phyloP scores from a whole-genome alignment of 2,113 vertebrate genomes.

The Stomatorhinus ivindoensis region DNA sequence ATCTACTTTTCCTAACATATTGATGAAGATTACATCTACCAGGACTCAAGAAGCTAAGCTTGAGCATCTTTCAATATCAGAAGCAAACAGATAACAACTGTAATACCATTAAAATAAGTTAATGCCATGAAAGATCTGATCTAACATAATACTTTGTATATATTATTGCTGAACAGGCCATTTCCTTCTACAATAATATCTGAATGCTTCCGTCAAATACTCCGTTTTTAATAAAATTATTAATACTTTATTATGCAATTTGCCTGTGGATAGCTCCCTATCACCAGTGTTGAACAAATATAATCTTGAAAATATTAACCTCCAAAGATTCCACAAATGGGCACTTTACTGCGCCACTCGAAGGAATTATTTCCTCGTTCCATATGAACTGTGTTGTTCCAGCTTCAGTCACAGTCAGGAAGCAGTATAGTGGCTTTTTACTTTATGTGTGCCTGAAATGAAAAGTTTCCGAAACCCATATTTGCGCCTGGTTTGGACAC shows the following conservation, averaged over 20 bases:
- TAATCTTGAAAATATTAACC: not conserved
- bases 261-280: not conserved
- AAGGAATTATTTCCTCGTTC: not conserved
- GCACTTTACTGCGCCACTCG: not conserved
- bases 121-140: not conserved
- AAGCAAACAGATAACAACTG: constrained; percentile 17
- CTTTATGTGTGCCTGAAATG: not conserved
- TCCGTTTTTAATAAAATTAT: not conserved
- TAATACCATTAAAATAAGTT: not conserved
- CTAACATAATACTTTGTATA: not conserved
- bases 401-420: not conserved
- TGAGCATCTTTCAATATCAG: constrained; percentile 13
- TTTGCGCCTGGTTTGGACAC: not conserved
- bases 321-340: not conserved
- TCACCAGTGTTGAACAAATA: not conserved
- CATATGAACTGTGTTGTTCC: not conserved
- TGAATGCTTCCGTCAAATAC: not conserved
- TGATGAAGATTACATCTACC: constrained; percentile 24
- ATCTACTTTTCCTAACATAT: constrained; percentile 15
- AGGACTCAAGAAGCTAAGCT: constrained; percentile 21
- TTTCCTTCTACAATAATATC: not conserved
- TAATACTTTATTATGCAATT: not conserved
- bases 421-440: not conserved
- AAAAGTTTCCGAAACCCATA: not conserved
- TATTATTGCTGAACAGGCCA: not conserved